Base-by-base conservation (phyloP, 2,113 vertebrate genomes). In the Meriones unguiculatus region DNA sequence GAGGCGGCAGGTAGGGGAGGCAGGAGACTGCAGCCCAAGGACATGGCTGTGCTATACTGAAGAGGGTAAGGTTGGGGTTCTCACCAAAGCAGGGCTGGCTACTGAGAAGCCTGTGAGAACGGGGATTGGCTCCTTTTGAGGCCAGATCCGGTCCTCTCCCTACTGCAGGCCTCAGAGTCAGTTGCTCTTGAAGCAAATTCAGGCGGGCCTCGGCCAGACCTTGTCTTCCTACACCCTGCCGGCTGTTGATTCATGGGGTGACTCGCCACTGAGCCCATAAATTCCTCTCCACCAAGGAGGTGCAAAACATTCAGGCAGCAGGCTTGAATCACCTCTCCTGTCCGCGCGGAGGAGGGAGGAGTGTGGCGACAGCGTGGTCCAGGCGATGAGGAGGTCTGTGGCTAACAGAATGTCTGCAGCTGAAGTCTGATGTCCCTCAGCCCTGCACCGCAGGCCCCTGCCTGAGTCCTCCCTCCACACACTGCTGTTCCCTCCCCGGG, bases 291-390 rank as follows among this genome's bases (percentile, higher is more conserved):
- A 5, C 13, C 15, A 10, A 70, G 25, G 78, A 72, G 25, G 46
- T 72, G 30, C 80, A 84, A 50, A 85, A 67, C 92, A 95, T 18
- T 35, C 85, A 88, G 70, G 65, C 9, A 18, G 57, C 17, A 81
- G 69, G 73, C 69, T 20, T 30, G 73, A 90, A 77, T 75, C 96
- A 91, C 69, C 75, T 25, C 64, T 12, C 41, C 73, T 81, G 54
- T 20, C 25, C 80, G 28, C 54, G 17, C 8, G 5, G 38, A 13
- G n/a, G 24, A 52, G 25, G 46, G 46, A 77, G 41, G 13, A 30
- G 57, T n/a, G 4, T 4, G 7, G 28, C 1, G 84, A 67, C 15
- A 18, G 54, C 4, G 3, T 1, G 1, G 14, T 59, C 76, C 46
- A 24, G 41, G 65, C 57, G 25, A 18, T 12, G 50, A 50, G 38